These are phyloP conservation scores for Glaucidium brasilianum DNA, from an alignment of 2,113 vertebrate genomes.

Conservation along the genomic window DNA sequence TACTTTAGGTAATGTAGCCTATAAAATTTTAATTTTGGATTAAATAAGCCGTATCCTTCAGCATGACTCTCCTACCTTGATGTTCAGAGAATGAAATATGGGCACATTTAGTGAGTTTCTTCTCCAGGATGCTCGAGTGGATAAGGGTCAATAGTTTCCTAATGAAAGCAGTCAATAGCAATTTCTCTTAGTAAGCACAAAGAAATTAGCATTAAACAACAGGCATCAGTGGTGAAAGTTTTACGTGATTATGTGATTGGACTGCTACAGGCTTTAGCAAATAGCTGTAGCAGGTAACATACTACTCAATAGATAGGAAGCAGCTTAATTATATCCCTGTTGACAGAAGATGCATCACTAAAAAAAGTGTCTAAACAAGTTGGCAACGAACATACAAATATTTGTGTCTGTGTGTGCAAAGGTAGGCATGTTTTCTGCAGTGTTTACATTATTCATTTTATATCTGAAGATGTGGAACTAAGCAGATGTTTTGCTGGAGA, in stretches of 20 bases:
- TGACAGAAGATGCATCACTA: not conserved
- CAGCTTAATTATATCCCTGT: not conserved
- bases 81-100: constrained; percentile 83
- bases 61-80: constrained; percentile 68
- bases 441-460: constrained; percentile 6
- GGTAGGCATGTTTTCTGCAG: not conserved
- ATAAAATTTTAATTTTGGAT: constrained; percentile 84
- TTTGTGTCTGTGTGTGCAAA: not conserved
- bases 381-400: constrained; percentile 10
- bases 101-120: constrained; percentile 77
- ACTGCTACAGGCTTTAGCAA: constrained; percentile 40
- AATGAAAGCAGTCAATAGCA: constrained; percentile 87
- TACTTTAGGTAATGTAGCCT: constrained; percentile 80
- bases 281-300: constrained; percentile 9
- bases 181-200: constrained; percentile 79
- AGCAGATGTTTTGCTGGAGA: constrained; percentile 12
- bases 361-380: not conserved
- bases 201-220: constrained; percentile 78
- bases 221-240: constrained; percentile 24
- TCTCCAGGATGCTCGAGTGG: constrained; percentile 70
- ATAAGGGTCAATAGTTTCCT: constrained; percentile 83
- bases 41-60: constrained; percentile 79
- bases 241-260: constrained; percentile 36
- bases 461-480: not conserved
- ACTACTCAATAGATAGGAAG: constrained; percentile 12